These are phyloP conservation scores for Pachyuromys duprasi DNA, from an alignment of 2,797 vertebrate species.

Conservation along the genomic window DNA sequence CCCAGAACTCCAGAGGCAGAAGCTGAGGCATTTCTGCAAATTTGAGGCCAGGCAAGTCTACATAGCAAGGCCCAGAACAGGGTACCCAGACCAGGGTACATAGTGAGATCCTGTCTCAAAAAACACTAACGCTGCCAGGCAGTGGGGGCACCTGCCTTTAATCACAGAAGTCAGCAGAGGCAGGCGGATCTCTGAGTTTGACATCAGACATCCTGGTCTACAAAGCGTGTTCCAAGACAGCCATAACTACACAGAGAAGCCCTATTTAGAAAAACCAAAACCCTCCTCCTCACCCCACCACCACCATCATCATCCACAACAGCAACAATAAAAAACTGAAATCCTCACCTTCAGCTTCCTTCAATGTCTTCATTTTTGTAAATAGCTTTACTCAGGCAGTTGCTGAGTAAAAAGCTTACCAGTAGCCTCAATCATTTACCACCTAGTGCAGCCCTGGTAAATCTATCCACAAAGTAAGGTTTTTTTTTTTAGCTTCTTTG, in stretches of 20 bases:
- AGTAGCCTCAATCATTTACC: neutral
- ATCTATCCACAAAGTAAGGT: neutral
- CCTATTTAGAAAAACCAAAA: neutral
- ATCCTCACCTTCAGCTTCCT: neutral
- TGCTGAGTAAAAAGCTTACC: constrained; percentile 31
- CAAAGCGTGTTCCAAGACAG: neutral
- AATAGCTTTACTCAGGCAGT: neutral
- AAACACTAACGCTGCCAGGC: neutral
- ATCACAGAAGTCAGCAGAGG: neutral
- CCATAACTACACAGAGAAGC: neutral
- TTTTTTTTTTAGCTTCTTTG: neutral
- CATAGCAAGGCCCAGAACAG: neutral
- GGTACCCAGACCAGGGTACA: no score
- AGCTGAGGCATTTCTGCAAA: no score
- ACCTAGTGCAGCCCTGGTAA: neutral
- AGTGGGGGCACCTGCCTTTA: neutral
- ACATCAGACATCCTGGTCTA: neutral
- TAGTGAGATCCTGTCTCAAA: neutral
- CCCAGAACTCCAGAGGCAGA: neutral
- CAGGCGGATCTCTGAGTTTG: neutral
- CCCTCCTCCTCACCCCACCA: no score
- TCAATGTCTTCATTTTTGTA: neutral
- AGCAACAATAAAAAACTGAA: neutral
- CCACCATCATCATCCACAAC: neutral
- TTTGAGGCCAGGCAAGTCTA: neutral